Conservation (phyloP, 1,140 invertebrate species). For the Choristoneura fumiferana region DNA sequence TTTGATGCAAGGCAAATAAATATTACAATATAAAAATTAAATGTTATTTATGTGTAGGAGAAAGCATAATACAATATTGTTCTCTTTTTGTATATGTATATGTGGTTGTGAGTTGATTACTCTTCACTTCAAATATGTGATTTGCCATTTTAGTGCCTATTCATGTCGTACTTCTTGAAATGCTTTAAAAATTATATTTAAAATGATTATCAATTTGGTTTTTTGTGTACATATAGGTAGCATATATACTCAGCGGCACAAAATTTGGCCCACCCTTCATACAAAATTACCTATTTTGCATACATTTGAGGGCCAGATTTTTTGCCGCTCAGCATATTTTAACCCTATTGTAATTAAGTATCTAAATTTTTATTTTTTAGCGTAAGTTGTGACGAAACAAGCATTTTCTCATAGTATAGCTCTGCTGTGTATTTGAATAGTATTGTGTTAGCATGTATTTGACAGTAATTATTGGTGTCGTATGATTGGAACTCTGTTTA, state of each 20-base stretch:
- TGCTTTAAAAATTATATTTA: slow-evolving; percentile 33
- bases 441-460: not conserved
- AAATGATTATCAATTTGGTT: slow-evolving; percentile 20
- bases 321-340: slow-evolving; percentile 14
- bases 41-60: slow-evolving; percentile 9
- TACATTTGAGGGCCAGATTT: too few species aligned
- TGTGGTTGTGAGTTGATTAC: slow-evolving; percentile 63
- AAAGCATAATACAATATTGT: slow-evolving; percentile 21
- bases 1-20: not conserved
- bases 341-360: slow-evolving; percentile 14
- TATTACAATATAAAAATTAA: not conserved
- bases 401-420: slow-evolving; percentile 8
- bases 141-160: slow-evolving; percentile 73
- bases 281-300: too few species aligned
- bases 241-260: too few species aligned
- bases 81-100: slow-evolving; percentile 44
- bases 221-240: slow-evolving; percentile 19
- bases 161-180: slow-evolving; percentile 42
- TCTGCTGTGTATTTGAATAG: not conserved
- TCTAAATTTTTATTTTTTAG: too few species aligned
- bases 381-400: slow-evolving; percentile 1
- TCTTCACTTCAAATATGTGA: slow-evolving; percentile 56
- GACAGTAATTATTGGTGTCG: not conserved
- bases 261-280: too few species aligned
- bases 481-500: too few species aligned